Conservation (phyloP, 2,888 invertebrate genomes). For the Nomada ruficornis region DNA sequence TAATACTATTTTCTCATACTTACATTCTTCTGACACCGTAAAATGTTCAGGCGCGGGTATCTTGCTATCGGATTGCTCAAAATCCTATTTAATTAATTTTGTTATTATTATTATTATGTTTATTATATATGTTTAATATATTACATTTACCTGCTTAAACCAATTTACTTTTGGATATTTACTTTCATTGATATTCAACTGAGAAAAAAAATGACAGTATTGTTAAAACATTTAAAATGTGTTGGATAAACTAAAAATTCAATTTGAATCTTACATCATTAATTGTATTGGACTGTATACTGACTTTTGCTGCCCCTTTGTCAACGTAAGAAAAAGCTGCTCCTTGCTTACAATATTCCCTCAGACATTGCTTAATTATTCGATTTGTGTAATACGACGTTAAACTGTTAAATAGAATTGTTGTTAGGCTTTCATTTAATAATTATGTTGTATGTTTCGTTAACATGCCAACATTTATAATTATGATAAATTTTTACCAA, state of each 20-base stretch:
- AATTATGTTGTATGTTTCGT: background rate
- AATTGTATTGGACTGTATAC: background rate
- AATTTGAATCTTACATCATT: conserved; percentile 9
- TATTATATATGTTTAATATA: too few relatives aligned
- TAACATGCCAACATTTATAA: background rate
- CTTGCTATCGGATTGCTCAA: accelerated
- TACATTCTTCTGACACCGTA: background rate
- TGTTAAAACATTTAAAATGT: background rate
- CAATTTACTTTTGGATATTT: background rate
- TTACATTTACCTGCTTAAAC: background rate
- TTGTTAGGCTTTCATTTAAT: background rate
- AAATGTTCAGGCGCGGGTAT: background rate
- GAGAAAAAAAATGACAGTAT: background rate
- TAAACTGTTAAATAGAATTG: conserved; percentile 19
- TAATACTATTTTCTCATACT: conserved; percentile 1
- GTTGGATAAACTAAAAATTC: background rate
- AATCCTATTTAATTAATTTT: conserved; percentile 1
- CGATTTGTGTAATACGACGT: background rate
- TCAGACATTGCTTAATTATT: background rate
- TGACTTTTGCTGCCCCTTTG: background rate
- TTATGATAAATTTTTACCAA: background rate
- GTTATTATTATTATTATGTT: background rate
- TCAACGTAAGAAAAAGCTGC: background rate
- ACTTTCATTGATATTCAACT: background rate
- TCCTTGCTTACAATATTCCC: background rate